Evolutionary conservation across 92 coral and sea anemone species (phyloP), one percentile per base, ranked within the genome.

Genomic region (Meandrina meandrites): DNA sequence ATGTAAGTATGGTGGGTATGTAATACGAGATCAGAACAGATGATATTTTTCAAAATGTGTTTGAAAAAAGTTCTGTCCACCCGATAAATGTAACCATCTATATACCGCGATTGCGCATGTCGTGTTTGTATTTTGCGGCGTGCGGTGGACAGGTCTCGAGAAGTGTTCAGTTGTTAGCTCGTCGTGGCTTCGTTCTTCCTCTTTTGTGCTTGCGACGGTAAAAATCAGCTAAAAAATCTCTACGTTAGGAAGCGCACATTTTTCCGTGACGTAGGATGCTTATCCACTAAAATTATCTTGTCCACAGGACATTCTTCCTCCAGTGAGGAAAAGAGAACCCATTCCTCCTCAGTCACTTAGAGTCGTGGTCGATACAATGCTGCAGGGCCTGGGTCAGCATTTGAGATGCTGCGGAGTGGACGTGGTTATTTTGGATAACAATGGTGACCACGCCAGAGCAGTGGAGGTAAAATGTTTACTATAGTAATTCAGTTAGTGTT

Each of bases 351-450:
- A 83, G 45, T 78, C 87, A 34, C 92, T 97, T 27, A 93, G 94
- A 45, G 88, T 97, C 82, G 98, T 97, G 28, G 99, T 94, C 45
- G 99, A 97, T 83, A 97, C 96, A 66, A 97, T 97, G 99, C 85
- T 97, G 45, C 99, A 97, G 87, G 99, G 98, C 13, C 94, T 97
- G 91, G 99, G 99, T n/a, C 94, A 96, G 64, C 96, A 97, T 60
- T 90, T 97, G 24, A 90, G 99, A 88, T 97, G 99, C 66, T 97
- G 99, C 90, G 98, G 99, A 51, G 98, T 93, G 17, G 98, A 97
- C 79, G 99, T 97, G 50, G 78, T 90, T 40, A 95, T 97, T 79
- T 87, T 94, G 80, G 96, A 91, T 24, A 93, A 90, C 90, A 91
- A 89, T 48, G 87, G 91, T 48, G 91, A 94, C 22, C 97, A 95